phyloP scores from a whole-genome alignment of 2,113 vertebrate species.

The Paraplagusia blochii region DNA sequence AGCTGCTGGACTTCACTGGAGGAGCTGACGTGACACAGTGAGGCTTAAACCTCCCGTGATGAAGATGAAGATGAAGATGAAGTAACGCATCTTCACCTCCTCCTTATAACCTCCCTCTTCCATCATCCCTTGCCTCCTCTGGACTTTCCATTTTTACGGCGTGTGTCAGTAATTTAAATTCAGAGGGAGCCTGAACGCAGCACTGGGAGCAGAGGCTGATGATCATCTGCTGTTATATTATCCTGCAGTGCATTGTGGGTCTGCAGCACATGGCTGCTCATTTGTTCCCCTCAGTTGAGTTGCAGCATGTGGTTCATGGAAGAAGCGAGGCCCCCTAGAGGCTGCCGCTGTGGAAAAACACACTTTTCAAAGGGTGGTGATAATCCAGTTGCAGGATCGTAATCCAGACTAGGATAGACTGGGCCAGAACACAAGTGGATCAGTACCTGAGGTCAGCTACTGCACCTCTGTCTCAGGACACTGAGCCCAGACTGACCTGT shows the following conservation, averaged over 20 bases:
- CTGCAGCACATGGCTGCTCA: conserved; percentile 25
- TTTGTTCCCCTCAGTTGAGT: conserved; percentile 44
- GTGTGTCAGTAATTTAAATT: conserved; percentile 44
- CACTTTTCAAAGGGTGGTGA: neutral
- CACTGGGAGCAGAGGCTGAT: conserved; percentile 35
- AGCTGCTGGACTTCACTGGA: too few species aligned
- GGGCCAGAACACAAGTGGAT: too few species aligned
- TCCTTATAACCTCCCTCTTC: conserved; percentile 21
- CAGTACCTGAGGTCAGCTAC: too few species aligned
- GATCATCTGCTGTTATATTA: conserved; percentile 35
- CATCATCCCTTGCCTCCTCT: neutral
- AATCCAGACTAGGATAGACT: too few species aligned
- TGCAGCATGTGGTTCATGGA: conserved; percentile 16
- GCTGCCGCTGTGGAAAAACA: neutral
- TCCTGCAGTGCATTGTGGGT: conserved; percentile 34
- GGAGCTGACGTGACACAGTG: too few species aligned
- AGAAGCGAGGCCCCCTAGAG: neutral
- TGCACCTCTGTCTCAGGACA: too few species aligned
- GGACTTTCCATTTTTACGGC: conserved; percentile 4
- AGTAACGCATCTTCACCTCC: too few species aligned
- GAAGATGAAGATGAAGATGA: too few species aligned
- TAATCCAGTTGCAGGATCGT: neutral
- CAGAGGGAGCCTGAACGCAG: conserved; percentile 15
- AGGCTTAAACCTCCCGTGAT: too few species aligned
- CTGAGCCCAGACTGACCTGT: too few species aligned